phyloP scores from a whole-genome alignment of 2,888 invertebrate genomes.

The Tanypteryx hageni region DNA sequence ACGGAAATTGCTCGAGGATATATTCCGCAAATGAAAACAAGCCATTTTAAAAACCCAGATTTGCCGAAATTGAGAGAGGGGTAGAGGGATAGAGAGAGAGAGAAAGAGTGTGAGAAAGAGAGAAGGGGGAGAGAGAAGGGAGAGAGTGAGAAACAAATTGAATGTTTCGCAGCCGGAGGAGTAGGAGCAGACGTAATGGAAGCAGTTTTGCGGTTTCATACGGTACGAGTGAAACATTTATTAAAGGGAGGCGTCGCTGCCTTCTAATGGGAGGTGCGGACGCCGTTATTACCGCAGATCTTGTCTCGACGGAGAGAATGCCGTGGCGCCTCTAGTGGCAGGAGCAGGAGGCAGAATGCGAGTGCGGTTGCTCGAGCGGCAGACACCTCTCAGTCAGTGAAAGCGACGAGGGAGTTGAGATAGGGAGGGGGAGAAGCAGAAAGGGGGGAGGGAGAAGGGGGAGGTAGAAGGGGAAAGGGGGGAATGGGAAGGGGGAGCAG shows the following conservation, averaged over 20 bases:
- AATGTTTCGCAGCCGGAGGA: not conserved
- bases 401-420: not conserved
- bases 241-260: not conserved
- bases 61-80: not conserved
- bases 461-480: no score
- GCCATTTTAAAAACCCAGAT: not conserved
- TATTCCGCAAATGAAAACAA: not conserved
- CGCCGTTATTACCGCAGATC: not conserved
- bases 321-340: not conserved
- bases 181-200: not conserved
- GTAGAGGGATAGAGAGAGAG: not conserved
- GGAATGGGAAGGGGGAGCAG: no score
- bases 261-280: not conserved
- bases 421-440: no score
- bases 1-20: no score
- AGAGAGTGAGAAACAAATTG: not conserved
- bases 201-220: conserved; percentile 15
- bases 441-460: no score
- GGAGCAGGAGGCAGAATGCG: not conserved
- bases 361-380: not conserved
- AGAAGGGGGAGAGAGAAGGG: no score
- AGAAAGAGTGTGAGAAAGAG: no score
- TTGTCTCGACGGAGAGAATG: not conserved
- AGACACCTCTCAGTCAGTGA: not conserved
- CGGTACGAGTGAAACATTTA: conserved; percentile 1